phyloP scores from a whole-genome alignment of 2,888 invertebrate species.

The Gari tellinella region DNA sequence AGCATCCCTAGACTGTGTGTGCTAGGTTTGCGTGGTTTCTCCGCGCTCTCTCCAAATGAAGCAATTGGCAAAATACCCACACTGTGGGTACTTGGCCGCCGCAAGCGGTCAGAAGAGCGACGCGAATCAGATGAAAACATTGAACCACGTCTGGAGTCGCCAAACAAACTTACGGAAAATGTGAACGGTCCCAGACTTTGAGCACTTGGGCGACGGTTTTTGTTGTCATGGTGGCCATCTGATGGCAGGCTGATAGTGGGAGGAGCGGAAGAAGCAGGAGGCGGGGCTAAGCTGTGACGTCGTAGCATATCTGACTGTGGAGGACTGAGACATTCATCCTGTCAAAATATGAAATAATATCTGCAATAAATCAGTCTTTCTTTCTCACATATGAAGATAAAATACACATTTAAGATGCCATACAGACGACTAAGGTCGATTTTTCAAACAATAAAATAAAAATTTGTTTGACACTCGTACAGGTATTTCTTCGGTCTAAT shows the following conservation, averaged over 20 bases:
- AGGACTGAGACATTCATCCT: slow-evolving; percentile 51
- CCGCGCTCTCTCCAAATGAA: slow-evolving; percentile 76
- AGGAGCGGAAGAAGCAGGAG: slow-evolving; percentile 64
- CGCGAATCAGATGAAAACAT: slow-evolving; percentile 49
- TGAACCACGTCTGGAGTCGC: slow-evolving; percentile 63
- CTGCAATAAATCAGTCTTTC: too few species aligned
- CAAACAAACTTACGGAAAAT: slow-evolving; percentile 78
- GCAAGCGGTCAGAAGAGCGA: slow-evolving; percentile 62
- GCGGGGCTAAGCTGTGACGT: slow-evolving; percentile 77
- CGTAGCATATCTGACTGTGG: slow-evolving; percentile 66
- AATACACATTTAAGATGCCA: too few species aligned
- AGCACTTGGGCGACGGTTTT: slow-evolving; percentile 79
- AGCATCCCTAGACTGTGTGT: slow-evolving; percentile 80
- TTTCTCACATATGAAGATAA: too few species aligned
- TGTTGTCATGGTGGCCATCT: slow-evolving; percentile 74
- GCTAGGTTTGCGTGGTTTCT: slow-evolving; percentile 77
- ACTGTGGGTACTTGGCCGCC: slow-evolving; percentile 75
- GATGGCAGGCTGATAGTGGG: slow-evolving; percentile 77
- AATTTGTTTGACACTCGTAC: too few species aligned
- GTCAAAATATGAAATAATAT: background rate
- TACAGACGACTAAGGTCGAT: too few species aligned
- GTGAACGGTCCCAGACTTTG: slow-evolving; percentile 82
- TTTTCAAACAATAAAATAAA: too few species aligned
- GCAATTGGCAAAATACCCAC: slow-evolving; percentile 77
- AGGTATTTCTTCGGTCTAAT: too few species aligned